phyloP scores from a whole-genome alignment of 1,140 invertebrate species.

The Drosophila kikkawai region DNA sequence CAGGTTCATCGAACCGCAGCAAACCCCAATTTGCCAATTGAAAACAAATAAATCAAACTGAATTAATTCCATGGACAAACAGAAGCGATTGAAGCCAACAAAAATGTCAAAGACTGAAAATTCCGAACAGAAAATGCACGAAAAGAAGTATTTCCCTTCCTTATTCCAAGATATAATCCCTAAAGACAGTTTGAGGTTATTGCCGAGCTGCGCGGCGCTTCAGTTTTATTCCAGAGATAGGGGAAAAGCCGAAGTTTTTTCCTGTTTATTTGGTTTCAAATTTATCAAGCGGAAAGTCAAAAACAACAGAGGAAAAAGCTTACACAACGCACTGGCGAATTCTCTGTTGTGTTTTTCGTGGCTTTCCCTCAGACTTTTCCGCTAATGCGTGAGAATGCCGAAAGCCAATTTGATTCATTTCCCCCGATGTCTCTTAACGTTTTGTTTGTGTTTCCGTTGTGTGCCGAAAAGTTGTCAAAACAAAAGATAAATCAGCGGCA shows the following conservation, averaged over 20 bases:
- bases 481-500: constrained; percentile 79
- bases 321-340: constrained; percentile 34
- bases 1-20: constrained; percentile 69
- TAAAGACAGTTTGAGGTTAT: constrained; percentile 69
- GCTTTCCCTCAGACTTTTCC: constrained; percentile 42
- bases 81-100: constrained; percentile 6
- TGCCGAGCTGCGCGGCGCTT: constrained; percentile 33
- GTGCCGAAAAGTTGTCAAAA: constrained; percentile 77
- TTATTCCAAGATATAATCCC: constrained; percentile 31
- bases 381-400: constrained; percentile 75
- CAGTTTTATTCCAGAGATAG: constrained; percentile 6
- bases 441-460: constrained; percentile 53
- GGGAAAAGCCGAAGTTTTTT: constrained; percentile 47
- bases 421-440: constrained; percentile 30
- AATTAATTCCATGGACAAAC: constrained; percentile 21
- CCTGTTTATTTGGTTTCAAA: constrained; percentile 75
- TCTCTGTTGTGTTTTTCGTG: constrained; percentile 18
- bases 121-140: constrained; percentile 6
- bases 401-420: constrained; percentile 67
- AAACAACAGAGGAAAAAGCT: constrained; percentile 50
- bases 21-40: constrained; percentile 63
- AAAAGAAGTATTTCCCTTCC: neutral
- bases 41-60: constrained; percentile 20
- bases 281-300: constrained; percentile 80
- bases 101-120: constrained; percentile 9